Conservation (phyloP, 2,797 vertebrate species). For the Gymnothorax reevesii region DNA sequence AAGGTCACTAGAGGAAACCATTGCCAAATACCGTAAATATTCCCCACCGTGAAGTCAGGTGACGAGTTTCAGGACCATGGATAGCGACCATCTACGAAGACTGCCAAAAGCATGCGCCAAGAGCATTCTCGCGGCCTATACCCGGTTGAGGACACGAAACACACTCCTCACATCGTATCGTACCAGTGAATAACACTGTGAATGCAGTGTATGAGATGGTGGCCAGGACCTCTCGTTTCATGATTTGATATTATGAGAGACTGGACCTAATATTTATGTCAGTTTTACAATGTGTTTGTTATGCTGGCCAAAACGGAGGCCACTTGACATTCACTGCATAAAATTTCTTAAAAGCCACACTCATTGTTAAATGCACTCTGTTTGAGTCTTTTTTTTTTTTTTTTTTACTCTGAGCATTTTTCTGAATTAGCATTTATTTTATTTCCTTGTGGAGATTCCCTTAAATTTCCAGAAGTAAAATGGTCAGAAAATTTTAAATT, state of each 20-base stretch:
- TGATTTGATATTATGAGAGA: not conserved
- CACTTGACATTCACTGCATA: no score
- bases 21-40: not conserved
- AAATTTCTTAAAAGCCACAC: no score
- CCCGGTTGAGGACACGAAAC: not conserved
- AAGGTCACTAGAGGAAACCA: not conserved
- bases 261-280: not conserved
- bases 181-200: not conserved
- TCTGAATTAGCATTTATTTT: no score
- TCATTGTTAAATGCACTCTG: no score
- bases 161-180: not conserved
- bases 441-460: no score
- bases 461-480: no score
- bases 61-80: slow-evolving; percentile 62
- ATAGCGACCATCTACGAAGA: slow-evolving; percentile 45
- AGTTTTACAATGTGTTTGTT: not conserved
- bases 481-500: no score
- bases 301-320: not conserved
- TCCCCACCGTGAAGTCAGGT: not conserved
- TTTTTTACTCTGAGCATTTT: no score
- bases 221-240: not conserved
- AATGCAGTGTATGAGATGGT: not conserved
- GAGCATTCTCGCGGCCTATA: not conserved
- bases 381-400: no score
- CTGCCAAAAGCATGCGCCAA: slow-evolving; percentile 2